Base-by-base conservation (phyloP, 2,797 vertebrate genomes). In the Rhyacichthys aspro region DNA sequence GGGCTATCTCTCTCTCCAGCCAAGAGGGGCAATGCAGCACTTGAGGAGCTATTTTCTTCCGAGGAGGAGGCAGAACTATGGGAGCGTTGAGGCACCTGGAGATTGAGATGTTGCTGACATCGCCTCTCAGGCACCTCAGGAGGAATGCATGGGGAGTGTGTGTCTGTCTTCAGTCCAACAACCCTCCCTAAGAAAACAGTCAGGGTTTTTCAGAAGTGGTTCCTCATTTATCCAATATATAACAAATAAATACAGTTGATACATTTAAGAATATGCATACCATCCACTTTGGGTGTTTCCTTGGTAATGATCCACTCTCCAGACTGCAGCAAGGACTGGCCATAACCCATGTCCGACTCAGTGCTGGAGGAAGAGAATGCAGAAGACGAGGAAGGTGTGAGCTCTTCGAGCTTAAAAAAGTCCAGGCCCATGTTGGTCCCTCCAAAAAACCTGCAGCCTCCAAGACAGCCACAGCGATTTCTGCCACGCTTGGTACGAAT, bases 1-100 rank as follows among this genome's bases (percentile, higher is more conserved):
- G 96, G 95, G 9, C 93, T 95, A 75, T 98, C 96, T 81, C 94
- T 93, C 67, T 98, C 96, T 46, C 91, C 93, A 0, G 94, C 94
- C 74, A 99, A 86, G 52, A 99, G 86, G 18, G 98, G 98, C 43
- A 98, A 83, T 0, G 93, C 96, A 11, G 97, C 96, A 37, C 96
- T 98, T 23, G 94, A 98, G 18, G 95, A 95, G 63, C 96, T 98
- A 1, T 95, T 98, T 70, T 98, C 97, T 65, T 98, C 97, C 0
- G 96, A 98, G 32, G 97, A 98, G 0, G 97, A 97, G 0, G 96
- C 96, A 0, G 97, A 98, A 79, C 96, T 99, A 46, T 98, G 97
- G 56, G 95, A 95, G 45, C 94, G 93, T 14, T 94, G 84, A 0
- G 97, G 97, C 9, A 99, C 96, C 76, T 97, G 96, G 2, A 99